These are phyloP conservation scores for Fabriciana adippe DNA, from an alignment of 2,888 invertebrate species.

Conservation along the genomic window DNA sequence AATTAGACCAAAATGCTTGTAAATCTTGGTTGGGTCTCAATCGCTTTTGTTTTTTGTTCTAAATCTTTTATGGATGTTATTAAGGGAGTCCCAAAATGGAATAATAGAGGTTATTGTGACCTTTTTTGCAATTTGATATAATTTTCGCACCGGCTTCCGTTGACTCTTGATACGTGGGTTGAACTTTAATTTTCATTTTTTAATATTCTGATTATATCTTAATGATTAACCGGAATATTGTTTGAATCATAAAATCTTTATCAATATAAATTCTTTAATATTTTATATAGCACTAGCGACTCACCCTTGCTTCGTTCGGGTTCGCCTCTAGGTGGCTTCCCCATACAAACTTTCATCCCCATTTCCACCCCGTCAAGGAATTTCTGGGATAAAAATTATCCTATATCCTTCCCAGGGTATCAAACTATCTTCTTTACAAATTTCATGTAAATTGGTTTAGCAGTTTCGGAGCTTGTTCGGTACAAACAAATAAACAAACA, in stretches of 20 bases:
- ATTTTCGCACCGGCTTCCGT: conserved; percentile 33
- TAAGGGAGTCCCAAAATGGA: conserved; percentile 32
- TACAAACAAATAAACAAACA: too few species aligned
- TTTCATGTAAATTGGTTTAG: too few species aligned
- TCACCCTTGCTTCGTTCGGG: too few species aligned
- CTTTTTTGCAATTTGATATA: conserved; percentile 33
- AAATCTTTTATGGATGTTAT: conserved; percentile 32
- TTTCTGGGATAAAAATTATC: too few species aligned
- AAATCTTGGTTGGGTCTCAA: conserved; percentile 51
- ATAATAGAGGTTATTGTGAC: conserved; percentile 30
- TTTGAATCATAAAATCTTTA: neutral
- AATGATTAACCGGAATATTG: neutral
- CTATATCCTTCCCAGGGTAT: too few species aligned
- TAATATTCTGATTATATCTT: conserved; percentile 4
- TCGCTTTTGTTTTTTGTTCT: conserved; percentile 46
- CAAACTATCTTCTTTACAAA: too few species aligned
- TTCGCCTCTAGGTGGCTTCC: too few species aligned
- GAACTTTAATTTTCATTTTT: conserved; percentile 6
- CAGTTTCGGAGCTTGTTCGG: too few species aligned
- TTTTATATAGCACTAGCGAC: too few species aligned
- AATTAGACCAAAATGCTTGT: conserved; percentile 61
- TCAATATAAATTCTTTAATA: too few species aligned
- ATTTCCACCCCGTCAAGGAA: too few species aligned
- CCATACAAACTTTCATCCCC: too few species aligned
- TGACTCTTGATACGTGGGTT: conserved; percentile 10